A percentile compares a stretch with the other conserved stretches of the same genome.
These are phyloP conservation scores for Asobara japonica DNA, from an alignment of 1,140 invertebrate genomes.

Conservation along the genomic window DNA sequence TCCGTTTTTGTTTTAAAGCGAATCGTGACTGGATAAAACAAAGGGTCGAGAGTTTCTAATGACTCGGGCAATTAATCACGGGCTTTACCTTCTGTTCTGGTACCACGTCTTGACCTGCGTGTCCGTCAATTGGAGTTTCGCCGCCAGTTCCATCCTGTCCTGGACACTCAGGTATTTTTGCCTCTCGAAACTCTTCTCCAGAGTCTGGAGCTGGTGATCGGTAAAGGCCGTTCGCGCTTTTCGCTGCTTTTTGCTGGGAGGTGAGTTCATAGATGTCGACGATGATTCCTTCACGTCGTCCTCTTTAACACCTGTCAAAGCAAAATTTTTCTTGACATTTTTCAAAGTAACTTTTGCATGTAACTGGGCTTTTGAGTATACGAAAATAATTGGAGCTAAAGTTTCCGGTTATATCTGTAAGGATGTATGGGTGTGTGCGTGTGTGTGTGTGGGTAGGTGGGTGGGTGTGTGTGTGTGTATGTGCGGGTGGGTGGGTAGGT, in stretches of 20 bases:
- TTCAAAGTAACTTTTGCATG: no score
- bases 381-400: no score
- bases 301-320: constrained; percentile 59
- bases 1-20: constrained; percentile 1
- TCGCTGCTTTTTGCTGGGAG: constrained; percentile 87
- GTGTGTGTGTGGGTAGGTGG: no score
- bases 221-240: constrained; percentile 99
- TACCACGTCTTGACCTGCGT: constrained; percentile 99
- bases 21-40: not conserved
- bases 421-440: no score
- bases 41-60: not conserved
- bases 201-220: constrained; percentile 94
- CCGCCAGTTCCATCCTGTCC: constrained; percentile 97
- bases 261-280: constrained; percentile 69
- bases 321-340: no score
- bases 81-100: constrained; percentile 91
- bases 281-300: constrained; percentile 63
- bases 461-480: no score
- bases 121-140: constrained; percentile 94
- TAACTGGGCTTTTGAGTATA: no score
- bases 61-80: not conserved
- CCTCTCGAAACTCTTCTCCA: constrained; percentile 97
- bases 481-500: no score
- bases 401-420: no score
- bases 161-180: constrained; percentile 99